Percentiles rank a stretch among this genome's conserved stretches.
phyloP scores from a whole-genome alignment of 1,140 invertebrate species.

The Micrasema longulum region DNA sequence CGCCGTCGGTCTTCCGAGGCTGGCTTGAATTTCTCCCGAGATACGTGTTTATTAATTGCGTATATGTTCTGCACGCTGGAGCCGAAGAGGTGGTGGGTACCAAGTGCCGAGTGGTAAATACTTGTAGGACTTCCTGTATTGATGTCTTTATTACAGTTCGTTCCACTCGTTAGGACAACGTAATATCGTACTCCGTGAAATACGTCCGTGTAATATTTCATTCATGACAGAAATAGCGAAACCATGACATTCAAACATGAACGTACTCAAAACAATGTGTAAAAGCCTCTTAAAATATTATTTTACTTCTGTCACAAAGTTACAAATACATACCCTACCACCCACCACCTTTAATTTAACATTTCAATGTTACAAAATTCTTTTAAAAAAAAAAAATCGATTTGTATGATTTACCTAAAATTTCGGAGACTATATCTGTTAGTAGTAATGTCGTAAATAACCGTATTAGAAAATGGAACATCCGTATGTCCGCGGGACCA shows the following conservation, averaged over 20 bases:
- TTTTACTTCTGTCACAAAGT: too few species aligned
- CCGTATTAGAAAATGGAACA: too few species aligned
- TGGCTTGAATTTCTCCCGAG: background rate
- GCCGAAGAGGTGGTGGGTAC: background rate
- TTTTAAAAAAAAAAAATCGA: too few species aligned
- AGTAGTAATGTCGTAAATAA: too few species aligned
- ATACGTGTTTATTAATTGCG: conserved; percentile 14
- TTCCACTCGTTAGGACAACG: conserved; percentile 7
- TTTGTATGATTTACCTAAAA: too few species aligned
- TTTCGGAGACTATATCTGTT: too few species aligned
- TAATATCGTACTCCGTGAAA: conserved; percentile 6
- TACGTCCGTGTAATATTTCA: background rate
- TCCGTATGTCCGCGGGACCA: too few species aligned
- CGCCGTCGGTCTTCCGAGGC: too few species aligned
- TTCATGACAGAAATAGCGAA: conserved; percentile 4
- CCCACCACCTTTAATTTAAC: too few species aligned
- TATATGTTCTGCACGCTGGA: conserved; percentile 13
- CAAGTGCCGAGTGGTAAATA: background rate
- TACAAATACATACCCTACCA: too few species aligned
- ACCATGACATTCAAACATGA: conserved; percentile 2
- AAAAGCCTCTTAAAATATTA: too few species aligned
- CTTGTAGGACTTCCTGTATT: conserved; percentile 19
- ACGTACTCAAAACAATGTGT: background rate
- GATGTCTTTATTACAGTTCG: conserved; percentile 28
- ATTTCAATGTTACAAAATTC: too few species aligned